Evolutionary conservation across 2,888 invertebrate genomes (phyloP).

Genomic region (Timema cristinae): DNA sequence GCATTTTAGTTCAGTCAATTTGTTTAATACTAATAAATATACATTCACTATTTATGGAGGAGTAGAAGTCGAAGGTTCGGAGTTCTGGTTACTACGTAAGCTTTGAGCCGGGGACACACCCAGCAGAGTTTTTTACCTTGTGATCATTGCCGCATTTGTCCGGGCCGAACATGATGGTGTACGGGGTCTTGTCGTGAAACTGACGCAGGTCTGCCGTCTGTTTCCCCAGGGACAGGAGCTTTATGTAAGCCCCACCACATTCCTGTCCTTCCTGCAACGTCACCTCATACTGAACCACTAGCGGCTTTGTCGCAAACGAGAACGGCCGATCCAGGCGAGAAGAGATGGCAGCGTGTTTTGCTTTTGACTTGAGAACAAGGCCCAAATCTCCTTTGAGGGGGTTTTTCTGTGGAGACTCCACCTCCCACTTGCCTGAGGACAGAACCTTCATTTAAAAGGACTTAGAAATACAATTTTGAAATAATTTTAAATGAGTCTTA

Average conservation of each 20-base stretch:
- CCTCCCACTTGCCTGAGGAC: slow-evolving; percentile 54
- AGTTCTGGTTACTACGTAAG: too few species aligned
- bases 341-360: slow-evolving; percentile 93
- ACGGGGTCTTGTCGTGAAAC: slow-evolving; percentile 94
- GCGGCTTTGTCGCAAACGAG: slow-evolving; percentile 62
- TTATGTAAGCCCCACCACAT: slow-evolving; percentile 97
- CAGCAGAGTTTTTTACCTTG: slow-evolving; percentile 56
- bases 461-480: too few species aligned
- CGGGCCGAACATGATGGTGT: slow-evolving; percentile 99
- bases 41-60: too few species aligned
- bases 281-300: slow-evolving; percentile 90
- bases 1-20: too few species aligned
- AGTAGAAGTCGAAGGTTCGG: too few species aligned
- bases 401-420: slow-evolving; percentile 73
- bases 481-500: neutral
- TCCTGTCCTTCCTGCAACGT: slow-evolving; percentile 95
- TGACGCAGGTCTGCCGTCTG: slow-evolving; percentile 67
- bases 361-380: slow-evolving; percentile 87
- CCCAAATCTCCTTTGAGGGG: slow-evolving; percentile 81
- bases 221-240: slow-evolving; percentile 74
- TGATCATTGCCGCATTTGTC: slow-evolving; percentile 98
- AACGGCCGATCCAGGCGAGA: slow-evolving; percentile 73
- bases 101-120: too few species aligned
- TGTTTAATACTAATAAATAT: too few species aligned
- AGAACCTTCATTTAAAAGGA: neutral